A percentile compares a stretch with the other conserved stretches of the same genome.
Evolutionary conservation across 2,888 invertebrate species (phyloP).

Genomic region (Cinara cedri): DNA sequence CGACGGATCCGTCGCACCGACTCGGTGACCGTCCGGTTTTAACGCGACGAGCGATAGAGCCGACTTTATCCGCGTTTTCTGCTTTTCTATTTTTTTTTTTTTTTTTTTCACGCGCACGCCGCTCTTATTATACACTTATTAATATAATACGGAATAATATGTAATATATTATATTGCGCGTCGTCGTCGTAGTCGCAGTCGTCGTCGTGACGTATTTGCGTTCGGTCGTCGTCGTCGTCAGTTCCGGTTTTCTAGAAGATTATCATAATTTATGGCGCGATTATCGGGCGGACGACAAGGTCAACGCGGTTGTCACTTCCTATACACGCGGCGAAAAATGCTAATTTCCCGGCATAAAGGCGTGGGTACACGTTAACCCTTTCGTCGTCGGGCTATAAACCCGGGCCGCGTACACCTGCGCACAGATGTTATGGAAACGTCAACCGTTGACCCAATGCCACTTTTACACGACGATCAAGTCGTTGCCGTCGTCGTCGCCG

Average conservation of each 20-base stretch:
- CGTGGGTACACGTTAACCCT: conserved; percentile 43
- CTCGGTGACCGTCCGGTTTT: too few species aligned
- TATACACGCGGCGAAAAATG: conserved; percentile 25
- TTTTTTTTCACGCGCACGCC: background rate
- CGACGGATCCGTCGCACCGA: too few species aligned
- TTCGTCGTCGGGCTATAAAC: too few species aligned
- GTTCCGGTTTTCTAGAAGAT: conserved; percentile 53
- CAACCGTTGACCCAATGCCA: conserved; percentile 23
- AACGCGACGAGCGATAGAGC: too few species aligned
- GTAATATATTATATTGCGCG: background rate
- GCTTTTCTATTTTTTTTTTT: too few species aligned
- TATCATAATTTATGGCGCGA: conserved; percentile 47
- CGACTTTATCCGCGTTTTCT: too few species aligned
- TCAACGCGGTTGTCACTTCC: conserved; percentile 44
- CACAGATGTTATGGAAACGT: conserved; percentile 38
- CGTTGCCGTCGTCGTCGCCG: too few species aligned
- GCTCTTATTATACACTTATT: background rate
- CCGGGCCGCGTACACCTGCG: background rate
- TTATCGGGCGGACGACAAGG: conserved; percentile 11
- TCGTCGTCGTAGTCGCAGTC: background rate
- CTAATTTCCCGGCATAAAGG: background rate
- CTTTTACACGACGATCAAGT: too few species aligned
- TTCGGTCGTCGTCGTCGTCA: background rate
- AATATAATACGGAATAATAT: background rate
- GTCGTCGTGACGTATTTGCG: background rate